Conservation (phyloP, 1,140 invertebrate species). For the Coptotermes formosanus region DNA sequence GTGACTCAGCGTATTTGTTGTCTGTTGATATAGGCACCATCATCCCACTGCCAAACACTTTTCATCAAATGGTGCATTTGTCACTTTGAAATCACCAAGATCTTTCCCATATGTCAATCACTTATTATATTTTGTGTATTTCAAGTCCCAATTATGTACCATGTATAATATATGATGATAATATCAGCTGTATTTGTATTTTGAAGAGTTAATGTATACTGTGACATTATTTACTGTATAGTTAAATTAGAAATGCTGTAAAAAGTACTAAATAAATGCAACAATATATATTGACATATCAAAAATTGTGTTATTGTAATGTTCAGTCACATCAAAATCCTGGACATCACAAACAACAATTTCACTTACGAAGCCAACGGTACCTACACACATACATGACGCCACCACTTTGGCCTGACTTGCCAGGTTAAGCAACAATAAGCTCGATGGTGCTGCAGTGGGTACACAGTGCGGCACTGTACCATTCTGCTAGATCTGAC, state of each 20-base stretch:
- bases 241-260: not conserved
- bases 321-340: no score
- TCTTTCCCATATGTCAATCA: not conserved
- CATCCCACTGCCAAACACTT: constrained; percentile 12
- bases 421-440: no score
- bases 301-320: no score
- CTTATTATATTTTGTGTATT: not conserved
- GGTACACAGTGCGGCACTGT: no score
- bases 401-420: no score
- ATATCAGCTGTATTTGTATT: not conserved
- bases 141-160: not conserved
- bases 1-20: no score
- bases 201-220: not conserved
- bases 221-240: not conserved
- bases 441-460: no score
- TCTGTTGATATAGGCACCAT: not conserved
- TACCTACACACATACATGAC: no score
- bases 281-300: no score
- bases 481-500: no score
- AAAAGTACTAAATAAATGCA: not conserved
- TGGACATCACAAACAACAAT: no score
- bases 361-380: no score
- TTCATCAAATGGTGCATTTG: constrained; percentile 2
- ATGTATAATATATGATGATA: not conserved
- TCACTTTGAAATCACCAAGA: not conserved